phyloP scores from a whole-genome alignment of 1,140 invertebrate species.

The Mya arenaria region DNA sequence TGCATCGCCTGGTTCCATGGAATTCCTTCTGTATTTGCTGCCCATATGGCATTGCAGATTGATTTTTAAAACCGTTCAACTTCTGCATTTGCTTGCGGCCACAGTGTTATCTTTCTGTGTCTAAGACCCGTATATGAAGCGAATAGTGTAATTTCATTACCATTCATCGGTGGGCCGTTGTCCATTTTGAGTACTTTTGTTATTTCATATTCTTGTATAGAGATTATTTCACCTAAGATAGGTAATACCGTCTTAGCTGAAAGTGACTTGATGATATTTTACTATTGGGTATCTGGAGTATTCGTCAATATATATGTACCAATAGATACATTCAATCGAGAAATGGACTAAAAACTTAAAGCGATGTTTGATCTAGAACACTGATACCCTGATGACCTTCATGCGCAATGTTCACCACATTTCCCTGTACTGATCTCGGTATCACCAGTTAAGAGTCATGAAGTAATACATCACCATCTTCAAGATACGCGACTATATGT shows the following conservation, averaged over 20 bases:
- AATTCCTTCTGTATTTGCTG: too few species aligned
- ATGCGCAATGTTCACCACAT: conserved; percentile 65
- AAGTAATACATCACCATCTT: conserved; percentile 3
- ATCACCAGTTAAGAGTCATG: conserved; percentile 35
- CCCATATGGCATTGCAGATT: conserved; percentile 51
- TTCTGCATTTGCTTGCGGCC: conserved; percentile 56
- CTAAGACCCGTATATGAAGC: conserved; percentile 28
- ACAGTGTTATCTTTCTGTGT: conserved; percentile 39
- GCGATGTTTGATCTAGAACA: conserved; percentile 74
- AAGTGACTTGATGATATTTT: background rate
- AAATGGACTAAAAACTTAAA: conserved; percentile 73
- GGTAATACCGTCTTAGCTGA: too few species aligned
- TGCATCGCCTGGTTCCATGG: too few species aligned
- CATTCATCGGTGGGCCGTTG: conserved; percentile 28
- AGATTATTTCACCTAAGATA: background rate
- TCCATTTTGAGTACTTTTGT: conserved; percentile 29
- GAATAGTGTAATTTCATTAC: conserved; percentile 14
- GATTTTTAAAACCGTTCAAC: conserved; percentile 59
- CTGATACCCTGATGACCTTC: conserved; percentile 74
- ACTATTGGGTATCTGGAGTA: conserved; percentile 40
- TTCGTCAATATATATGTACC: conserved; percentile 67
- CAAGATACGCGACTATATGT: background rate
- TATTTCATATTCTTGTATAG: conserved; percentile 3
- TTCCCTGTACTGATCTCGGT: conserved; percentile 32
- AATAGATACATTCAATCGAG: conserved; percentile 77